Conservation (phyloP, 2,113 vertebrate genomes). For the Malurus alboscapulatus region DNA sequence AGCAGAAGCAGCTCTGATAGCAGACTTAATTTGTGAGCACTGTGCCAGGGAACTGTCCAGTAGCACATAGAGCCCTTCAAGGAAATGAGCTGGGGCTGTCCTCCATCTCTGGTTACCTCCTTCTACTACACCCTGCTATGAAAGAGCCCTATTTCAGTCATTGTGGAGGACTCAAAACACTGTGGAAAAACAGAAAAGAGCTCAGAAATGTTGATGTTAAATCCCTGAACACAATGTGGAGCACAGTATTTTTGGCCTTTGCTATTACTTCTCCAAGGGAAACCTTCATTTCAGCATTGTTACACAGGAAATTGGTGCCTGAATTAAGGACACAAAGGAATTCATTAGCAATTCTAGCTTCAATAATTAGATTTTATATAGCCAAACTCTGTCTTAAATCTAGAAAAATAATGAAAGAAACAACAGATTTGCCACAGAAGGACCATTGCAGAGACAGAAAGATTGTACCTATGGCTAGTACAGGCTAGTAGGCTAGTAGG, state of each 20-base stretch:
- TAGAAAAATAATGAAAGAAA: background rate
- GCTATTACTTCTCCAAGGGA: background rate
- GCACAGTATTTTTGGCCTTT: background rate
- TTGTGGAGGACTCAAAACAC: background rate
- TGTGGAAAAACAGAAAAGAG: background rate
- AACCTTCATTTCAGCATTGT: background rate
- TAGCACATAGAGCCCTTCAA: background rate
- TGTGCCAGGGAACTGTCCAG: background rate
- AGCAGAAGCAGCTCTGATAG: background rate
- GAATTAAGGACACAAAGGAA: background rate
- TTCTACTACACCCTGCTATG: background rate
- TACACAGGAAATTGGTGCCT: background rate
- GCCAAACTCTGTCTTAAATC: background rate
- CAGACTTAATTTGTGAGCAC: too few species aligned
- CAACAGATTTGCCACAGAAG: background rate
- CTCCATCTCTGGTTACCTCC: background rate
- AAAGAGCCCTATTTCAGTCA: background rate
- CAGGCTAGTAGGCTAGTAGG: background rate
- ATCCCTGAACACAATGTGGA: background rate
- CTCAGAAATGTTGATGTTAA: background rate
- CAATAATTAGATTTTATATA: background rate
- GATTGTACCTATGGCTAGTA: background rate
- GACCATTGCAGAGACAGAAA: background rate
- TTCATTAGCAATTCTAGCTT: background rate
- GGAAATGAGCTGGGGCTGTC: background rate